Evolutionary conservation across 2,888 invertebrate genomes (phyloP).

Genomic region (Dolomedes plantarius): DNA sequence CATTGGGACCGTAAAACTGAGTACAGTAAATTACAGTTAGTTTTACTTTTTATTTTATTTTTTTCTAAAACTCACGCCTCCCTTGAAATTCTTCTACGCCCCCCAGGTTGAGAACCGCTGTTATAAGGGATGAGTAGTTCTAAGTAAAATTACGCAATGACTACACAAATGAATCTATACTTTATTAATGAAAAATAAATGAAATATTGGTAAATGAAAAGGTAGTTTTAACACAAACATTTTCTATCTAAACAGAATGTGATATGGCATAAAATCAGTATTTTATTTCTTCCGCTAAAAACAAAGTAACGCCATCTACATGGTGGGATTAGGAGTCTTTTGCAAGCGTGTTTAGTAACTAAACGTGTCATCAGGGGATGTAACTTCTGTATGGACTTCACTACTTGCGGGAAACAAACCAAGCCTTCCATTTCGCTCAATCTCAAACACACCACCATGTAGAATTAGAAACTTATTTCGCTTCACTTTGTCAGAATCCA

Average conservation of each 20-base stretch:
- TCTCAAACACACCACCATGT: constrained; percentile 72
- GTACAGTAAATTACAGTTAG: no score
- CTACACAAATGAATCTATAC: not conserved
- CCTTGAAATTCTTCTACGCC: no score
- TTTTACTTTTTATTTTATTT: no score
- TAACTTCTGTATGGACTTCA: constrained; percentile 5
- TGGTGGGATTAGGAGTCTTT: no score
- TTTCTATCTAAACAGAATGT: not conserved
- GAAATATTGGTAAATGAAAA: not conserved
- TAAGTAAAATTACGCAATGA: no score
- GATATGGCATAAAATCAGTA: not conserved
- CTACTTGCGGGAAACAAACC: constrained; percentile 20
- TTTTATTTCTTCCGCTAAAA: not conserved
- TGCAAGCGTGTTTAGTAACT: not conserved
- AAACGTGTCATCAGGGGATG: constrained; percentile 5
- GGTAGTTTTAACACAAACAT: not conserved
- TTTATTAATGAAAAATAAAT: not conserved
- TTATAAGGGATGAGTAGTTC: no score
- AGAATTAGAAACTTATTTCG: constrained; percentile 70
- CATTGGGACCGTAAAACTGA: no score
- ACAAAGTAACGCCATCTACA: no score
- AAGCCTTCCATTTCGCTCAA: constrained; percentile 32
- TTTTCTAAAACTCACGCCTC: no score
- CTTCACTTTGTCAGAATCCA: constrained; percentile 69
- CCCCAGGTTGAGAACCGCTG: no score